A percentile compares a stretch with the other conserved stretches of the same genome.
These are phyloP conservation scores for Pentalonia nigronervosa DNA, from an alignment of 1,140 invertebrate genomes.

Conservation along the genomic window DNA sequence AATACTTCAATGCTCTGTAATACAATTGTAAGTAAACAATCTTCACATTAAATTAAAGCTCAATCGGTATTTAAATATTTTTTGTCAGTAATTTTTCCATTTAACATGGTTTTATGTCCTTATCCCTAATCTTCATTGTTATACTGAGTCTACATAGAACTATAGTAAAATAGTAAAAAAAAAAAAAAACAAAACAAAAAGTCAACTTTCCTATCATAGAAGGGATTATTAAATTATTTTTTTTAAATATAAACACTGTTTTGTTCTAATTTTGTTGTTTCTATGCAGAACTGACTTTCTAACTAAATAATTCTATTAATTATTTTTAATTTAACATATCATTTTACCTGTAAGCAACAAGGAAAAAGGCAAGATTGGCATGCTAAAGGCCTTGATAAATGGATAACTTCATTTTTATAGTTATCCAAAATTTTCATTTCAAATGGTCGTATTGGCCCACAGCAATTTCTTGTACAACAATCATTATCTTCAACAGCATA, in stretches of 20 bases:
- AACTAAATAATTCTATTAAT: not conserved
- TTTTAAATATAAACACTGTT: no score
- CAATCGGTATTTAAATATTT: no score
- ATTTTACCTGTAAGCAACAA: conserved; percentile 80
- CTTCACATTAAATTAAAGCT: no score
- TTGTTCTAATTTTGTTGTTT: not conserved
- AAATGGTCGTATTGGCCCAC: conserved; percentile 80
- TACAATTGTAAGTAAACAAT: conserved; percentile 18
- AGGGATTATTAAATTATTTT: no score
- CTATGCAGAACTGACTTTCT: conserved; percentile 30
- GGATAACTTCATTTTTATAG: conserved; percentile 77
- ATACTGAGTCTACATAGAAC: not conserved
- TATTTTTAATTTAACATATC: not conserved
- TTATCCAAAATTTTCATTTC: conserved; percentile 87
- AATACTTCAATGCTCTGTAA: conserved; percentile 73
- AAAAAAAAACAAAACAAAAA: no score
- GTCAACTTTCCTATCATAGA: not conserved
- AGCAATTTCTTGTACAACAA: conserved; percentile 79
- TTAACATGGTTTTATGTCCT: not conserved
- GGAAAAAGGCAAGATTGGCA: conserved; percentile 83
- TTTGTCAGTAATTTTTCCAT: not conserved
- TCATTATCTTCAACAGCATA: conserved; percentile 85
- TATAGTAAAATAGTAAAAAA: not conserved
- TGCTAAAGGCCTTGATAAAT: conserved; percentile 75
- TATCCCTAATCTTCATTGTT: not conserved